Percentiles rank a stretch among this genome's conserved stretches.
Evolutionary conservation across 2,113 vertebrate genomes (phyloP).

Genomic region (Bucco capensis): DNA sequence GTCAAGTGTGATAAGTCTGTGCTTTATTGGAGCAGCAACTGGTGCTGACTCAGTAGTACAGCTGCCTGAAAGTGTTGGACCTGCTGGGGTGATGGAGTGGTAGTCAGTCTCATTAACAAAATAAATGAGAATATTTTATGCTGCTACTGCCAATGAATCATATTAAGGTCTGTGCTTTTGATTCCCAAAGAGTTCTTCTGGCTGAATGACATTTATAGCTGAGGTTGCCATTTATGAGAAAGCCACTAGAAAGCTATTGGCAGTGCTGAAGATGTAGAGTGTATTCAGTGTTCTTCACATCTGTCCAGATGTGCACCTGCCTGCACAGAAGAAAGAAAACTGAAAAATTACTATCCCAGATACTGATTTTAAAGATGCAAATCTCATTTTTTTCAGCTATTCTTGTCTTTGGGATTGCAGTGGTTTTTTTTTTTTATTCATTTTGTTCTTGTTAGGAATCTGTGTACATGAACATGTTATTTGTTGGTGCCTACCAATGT

Average conservation of each 20-base stretch:
- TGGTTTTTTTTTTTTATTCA: rapidly evolving
- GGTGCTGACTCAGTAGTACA: background rate
- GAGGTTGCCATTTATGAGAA: rapidly evolving
- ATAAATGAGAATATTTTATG: rapidly evolving
- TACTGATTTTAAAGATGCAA: background rate
- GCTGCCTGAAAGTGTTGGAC: background rate
- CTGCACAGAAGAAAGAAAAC: rapidly evolving
- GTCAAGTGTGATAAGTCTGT: background rate
- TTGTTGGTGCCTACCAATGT: rapidly evolving
- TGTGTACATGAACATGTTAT: rapidly evolving
- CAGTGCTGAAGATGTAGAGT: rapidly evolving
- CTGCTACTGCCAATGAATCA: rapidly evolving
- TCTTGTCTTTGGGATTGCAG: background rate
- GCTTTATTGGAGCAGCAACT: background rate
- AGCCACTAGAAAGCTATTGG: rapidly evolving
- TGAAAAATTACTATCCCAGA: background rate
- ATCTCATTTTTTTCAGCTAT: background rate
- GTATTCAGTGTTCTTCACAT: background rate
- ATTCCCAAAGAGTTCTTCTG: rapidly evolving
- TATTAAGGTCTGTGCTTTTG: background rate
- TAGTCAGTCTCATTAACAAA: rapidly evolving
- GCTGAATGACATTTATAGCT: rapidly evolving
- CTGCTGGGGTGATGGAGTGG: rapidly evolving
- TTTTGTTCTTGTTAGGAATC: background rate
- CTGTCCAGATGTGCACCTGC: background rate